Percentiles rank a stretch among this genome's conserved stretches.
Evolutionary conservation across 2,797 vertebrate genomes (phyloP).

Genomic region (Sarcoramphus papa): DNA sequence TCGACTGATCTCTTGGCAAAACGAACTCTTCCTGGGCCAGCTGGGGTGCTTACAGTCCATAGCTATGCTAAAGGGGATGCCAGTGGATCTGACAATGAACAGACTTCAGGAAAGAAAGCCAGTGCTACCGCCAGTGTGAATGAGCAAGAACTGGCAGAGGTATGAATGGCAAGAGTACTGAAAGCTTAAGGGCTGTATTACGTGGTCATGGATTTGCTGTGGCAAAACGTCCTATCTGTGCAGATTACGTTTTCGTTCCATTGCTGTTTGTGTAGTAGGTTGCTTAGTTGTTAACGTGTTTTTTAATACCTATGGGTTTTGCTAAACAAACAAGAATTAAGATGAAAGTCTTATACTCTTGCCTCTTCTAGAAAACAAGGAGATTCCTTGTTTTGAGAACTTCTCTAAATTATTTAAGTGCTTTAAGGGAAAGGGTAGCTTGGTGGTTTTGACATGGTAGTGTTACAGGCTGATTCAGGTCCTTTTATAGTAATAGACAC

Average conservation of each 20-base stretch:
- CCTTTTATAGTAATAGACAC: background rate
- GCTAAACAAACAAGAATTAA: background rate
- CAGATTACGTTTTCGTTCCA: fast-evolving
- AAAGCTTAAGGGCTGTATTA: background rate
- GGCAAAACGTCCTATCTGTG: background rate
- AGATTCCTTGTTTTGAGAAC: background rate
- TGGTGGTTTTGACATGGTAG: background rate
- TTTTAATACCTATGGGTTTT: background rate
- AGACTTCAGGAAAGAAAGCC: slow-evolving; percentile 54
- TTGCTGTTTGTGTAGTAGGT: background rate
- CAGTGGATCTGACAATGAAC: background rate
- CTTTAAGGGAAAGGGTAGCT: background rate
- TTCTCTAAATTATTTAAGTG: background rate
- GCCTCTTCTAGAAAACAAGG: background rate
- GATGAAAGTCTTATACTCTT: background rate
- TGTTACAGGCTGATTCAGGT: background rate
- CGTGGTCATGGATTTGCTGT: background rate
- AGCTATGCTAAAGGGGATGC: slow-evolving; percentile 84
- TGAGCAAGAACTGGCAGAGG: slow-evolving; percentile 74
- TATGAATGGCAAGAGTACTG: slow-evolving; percentile 14
- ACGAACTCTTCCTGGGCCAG: slow-evolving; percentile 76
- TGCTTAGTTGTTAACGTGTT: background rate
- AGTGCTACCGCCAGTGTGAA: slow-evolving; percentile 53
- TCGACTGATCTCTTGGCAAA: slow-evolving; percentile 82
- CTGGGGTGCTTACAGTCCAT: slow-evolving; percentile 84